These are phyloP conservation scores for Drosophila bocqueti DNA, from an alignment of 1,140 invertebrate species.

Conservation along the genomic window DNA sequence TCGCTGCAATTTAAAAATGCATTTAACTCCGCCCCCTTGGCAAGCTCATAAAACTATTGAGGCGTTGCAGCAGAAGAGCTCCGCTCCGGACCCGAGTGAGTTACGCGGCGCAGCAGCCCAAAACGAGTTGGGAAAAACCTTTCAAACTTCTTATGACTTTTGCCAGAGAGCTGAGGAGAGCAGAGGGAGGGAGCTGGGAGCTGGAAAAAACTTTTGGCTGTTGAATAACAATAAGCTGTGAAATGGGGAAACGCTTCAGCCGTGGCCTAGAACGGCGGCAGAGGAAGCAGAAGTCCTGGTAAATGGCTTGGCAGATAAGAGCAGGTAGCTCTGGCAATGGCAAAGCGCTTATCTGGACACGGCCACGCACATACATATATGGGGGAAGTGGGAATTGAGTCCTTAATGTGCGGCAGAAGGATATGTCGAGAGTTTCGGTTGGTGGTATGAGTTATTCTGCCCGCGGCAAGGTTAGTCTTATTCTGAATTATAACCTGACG, in stretches of 20 bases:
- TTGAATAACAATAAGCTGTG: slow-evolving; percentile 80
- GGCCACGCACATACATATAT: slow-evolving; percentile 24
- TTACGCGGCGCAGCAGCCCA: slow-evolving; percentile 53
- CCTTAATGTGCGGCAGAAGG: not conserved
- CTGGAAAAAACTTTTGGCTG: slow-evolving; percentile 58
- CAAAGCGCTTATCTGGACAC: slow-evolving; percentile 49
- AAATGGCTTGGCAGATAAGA: slow-evolving; percentile 71
- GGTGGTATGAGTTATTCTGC: slow-evolving; percentile 11
- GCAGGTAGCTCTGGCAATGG: slow-evolving; percentile 41
- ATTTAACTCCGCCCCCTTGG: slow-evolving; percentile 50
- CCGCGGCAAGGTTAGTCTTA: slow-evolving; percentile 13
- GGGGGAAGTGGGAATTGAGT: not conserved
- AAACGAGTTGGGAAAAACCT: slow-evolving; percentile 70
- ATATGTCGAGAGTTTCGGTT: not conserved
- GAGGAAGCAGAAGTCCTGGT: slow-evolving; percentile 35
- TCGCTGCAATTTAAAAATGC: slow-evolving; percentile 68
- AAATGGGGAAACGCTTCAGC: slow-evolving; percentile 48
- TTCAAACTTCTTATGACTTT: slow-evolving; percentile 82
- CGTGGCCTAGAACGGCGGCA: slow-evolving; percentile 6
- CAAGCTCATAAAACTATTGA: slow-evolving; percentile 19
- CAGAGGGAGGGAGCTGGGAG: slow-evolving; percentile 7
- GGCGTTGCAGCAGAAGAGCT: slow-evolving; percentile 11
- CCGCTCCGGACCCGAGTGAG: slow-evolving; percentile 28
- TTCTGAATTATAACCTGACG: slow-evolving; percentile 26
- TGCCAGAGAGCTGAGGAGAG: slow-evolving; percentile 4